These are phyloP conservation scores for Drosophila tanythrix DNA, from an alignment of 2,888 invertebrate species.

Conservation along the genomic window DNA sequence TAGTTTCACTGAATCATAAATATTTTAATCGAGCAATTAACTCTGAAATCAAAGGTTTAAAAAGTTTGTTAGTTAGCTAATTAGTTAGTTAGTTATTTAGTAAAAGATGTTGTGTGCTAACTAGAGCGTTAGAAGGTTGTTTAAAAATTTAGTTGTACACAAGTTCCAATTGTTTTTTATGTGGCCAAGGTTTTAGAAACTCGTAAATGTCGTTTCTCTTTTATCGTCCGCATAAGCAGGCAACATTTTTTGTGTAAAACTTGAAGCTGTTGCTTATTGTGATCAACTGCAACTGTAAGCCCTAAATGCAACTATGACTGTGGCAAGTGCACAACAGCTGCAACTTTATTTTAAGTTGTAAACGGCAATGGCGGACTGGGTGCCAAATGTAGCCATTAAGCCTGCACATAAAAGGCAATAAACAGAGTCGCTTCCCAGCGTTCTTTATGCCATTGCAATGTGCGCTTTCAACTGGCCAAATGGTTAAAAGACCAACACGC, in stretches of 20 bases:
- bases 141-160: neutral
- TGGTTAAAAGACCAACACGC: constrained; percentile 32
- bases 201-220: constrained; percentile 7
- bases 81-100: neutral
- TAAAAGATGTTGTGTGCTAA: neutral
- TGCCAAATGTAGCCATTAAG: constrained; percentile 69
- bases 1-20: neutral
- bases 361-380: constrained; percentile 18
- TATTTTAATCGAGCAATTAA: neutral
- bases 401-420: constrained; percentile 73
- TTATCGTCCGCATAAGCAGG: constrained; percentile 27
- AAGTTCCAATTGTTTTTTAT: neutral
- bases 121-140: neutral
- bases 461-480: constrained; percentile 64
- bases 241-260: constrained; percentile 32
- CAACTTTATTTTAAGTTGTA: constrained; percentile 38
- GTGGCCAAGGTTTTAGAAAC: neutral
- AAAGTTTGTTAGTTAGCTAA: neutral
- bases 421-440: constrained; percentile 58
- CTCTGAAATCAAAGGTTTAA: neutral
- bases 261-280: constrained; percentile 44
- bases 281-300: constrained; percentile 27
- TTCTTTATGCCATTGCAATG: constrained; percentile 68
- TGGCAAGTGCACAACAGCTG: constrained; percentile 12
- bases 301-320: constrained; percentile 7